Percentiles rank a stretch among this genome's conserved stretches.
Conservation (phyloP, 2,113 vertebrate genomes). For the Ginglymostoma cirratum region DNA sequence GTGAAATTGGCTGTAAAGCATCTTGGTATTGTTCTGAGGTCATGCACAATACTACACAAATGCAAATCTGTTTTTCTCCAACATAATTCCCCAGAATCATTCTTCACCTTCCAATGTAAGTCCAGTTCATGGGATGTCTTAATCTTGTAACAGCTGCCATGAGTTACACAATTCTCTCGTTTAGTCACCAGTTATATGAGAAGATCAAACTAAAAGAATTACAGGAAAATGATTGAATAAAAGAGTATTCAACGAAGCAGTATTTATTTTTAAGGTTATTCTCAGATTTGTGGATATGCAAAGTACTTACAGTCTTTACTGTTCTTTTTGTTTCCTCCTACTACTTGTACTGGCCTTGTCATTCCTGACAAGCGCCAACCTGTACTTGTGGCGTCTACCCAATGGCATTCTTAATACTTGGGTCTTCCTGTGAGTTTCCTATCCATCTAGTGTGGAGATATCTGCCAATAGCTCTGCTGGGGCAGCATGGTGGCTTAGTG, state of each 20-base stretch:
- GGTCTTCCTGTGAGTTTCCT: neutral
- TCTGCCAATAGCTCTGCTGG: neutral
- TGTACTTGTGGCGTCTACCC: neutral
- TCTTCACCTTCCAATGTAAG: neutral
- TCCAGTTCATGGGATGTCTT: neutral
- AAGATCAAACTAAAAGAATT: neutral
- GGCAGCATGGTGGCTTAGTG: too few relatives aligned
- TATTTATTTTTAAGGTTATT: neutral
- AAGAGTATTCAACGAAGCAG: neutral
- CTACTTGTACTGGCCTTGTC: neutral
- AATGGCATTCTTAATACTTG: neutral
- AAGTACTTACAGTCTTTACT: neutral
- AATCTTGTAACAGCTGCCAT: neutral
- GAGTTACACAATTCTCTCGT: neutral
- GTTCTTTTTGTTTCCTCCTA: neutral
- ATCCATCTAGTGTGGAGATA: neutral
- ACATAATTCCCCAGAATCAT: neutral
- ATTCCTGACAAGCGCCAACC: neutral
- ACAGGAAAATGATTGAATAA: neutral
- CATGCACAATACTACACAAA: neutral
- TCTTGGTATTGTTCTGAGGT: neutral
- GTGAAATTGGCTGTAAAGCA: neutral
- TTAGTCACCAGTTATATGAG: neutral
- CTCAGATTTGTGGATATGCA: neutral
- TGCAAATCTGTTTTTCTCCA: neutral